A percentile compares a stretch with the other conserved stretches of the same genome.
Conservation (phyloP, 1,140 invertebrate species). For the Trichonephila inaurata region DNA sequence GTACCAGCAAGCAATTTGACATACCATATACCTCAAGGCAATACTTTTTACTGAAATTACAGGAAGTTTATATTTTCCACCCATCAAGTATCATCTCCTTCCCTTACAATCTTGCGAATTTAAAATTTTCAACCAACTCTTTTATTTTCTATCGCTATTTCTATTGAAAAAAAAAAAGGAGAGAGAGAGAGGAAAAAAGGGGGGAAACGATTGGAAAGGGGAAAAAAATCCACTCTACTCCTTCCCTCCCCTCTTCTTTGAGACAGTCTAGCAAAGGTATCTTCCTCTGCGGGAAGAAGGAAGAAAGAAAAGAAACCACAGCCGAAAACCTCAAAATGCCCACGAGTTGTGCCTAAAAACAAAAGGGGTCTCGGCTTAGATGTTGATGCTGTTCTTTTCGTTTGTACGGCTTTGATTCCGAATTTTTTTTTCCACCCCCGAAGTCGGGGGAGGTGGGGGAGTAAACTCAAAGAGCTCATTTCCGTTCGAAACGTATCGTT, state of each 20-base stretch:
- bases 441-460: neutral
- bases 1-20: too few relatives aligned
- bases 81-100: too few relatives aligned
- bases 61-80: too few relatives aligned
- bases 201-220: neutral
- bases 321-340: slow-evolving; percentile 72
- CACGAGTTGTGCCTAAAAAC: slow-evolving; percentile 61
- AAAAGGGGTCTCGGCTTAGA: slow-evolving; percentile 63
- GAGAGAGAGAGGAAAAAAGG: neutral
- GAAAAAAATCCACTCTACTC: neutral
- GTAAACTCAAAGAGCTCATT: slow-evolving; percentile 60
- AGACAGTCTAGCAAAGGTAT: slow-evolving; percentile 17
- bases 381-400: slow-evolving; percentile 72
- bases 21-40: too few relatives aligned
- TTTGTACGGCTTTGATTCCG: slow-evolving; percentile 70
- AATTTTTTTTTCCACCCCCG: neutral
- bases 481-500: slow-evolving; percentile 72
- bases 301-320: neutral
- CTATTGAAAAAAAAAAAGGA: too few relatives aligned
- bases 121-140: slow-evolving; percentile 34
- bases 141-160: neutral
- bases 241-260: neutral
- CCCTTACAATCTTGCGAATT: neutral
- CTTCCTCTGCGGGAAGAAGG: neutral
- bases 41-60: too few relatives aligned